phyloP scores from a whole-genome alignment of 2,113 vertebrate genomes.

The Raja brachyura region DNA sequence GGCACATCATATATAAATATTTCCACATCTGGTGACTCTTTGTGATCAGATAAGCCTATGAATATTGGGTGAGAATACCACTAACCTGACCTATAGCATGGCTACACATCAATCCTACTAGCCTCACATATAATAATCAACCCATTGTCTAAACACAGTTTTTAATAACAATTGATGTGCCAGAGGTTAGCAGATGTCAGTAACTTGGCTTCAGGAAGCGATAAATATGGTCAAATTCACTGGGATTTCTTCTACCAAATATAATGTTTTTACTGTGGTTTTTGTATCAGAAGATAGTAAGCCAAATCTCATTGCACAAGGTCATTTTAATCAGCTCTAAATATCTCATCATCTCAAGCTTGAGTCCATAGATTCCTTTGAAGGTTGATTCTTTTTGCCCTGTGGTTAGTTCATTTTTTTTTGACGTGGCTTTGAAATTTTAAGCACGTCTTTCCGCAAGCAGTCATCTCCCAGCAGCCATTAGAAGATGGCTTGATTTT shows the following conservation, averaged over 20 bases:
- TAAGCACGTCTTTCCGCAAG: neutral
- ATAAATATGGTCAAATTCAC: neutral
- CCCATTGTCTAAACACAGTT: neutral
- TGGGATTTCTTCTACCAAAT: neutral
- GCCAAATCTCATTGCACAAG: neutral
- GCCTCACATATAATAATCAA: neutral
- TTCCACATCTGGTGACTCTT: neutral
- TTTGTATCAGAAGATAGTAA: neutral
- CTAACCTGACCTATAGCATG: neutral
- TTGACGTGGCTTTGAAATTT: neutral
- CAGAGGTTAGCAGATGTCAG: neutral
- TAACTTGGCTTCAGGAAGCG: neutral
- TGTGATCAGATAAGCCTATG: neutral
- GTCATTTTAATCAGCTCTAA: neutral
- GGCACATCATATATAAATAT: neutral
- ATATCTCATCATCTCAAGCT: neutral
- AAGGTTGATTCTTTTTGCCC: neutral
- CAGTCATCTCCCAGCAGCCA: neutral
- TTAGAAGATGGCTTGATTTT: neutral
- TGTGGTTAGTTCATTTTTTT: neutral
- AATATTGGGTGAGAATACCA: neutral
- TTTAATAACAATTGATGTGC: neutral
- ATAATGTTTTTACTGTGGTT: neutral
- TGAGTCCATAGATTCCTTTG: neutral
- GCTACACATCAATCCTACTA: neutral